phyloP scores from a whole-genome alignment of 2,888 invertebrate species.

The Resseliella maxima region DNA sequence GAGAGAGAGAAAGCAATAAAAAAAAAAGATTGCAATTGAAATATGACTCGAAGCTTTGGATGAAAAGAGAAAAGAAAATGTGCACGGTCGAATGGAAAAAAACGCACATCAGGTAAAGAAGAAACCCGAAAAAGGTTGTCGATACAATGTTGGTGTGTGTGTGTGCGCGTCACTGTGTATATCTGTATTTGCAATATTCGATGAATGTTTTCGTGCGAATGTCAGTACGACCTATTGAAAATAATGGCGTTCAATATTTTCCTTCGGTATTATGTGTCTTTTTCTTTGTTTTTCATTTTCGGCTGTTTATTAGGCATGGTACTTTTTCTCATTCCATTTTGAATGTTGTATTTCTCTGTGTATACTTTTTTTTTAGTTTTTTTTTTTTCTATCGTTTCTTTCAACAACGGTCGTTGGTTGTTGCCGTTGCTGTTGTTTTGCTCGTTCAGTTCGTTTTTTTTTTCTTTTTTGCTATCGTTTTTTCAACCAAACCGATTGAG shows the following conservation, averaged over 20 bases:
- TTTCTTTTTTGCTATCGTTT: too few relatives aligned
- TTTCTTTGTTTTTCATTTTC: neutral
- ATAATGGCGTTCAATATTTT: constrained; percentile 51
- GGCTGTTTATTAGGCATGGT: constrained; percentile 15
- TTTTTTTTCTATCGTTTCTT: neutral
- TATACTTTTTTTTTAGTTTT: neutral
- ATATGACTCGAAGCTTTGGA: neutral
- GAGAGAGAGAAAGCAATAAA: neutral
- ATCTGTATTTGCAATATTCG: neutral
- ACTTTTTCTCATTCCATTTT: neutral
- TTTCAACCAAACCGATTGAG: too few relatives aligned
- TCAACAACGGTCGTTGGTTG: neutral
- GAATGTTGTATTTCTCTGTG: neutral
- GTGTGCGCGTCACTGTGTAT: neutral
- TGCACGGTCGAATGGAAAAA: constrained; percentile 12
- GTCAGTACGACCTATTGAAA: constrained; percentile 26
- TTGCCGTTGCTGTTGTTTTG: neutral
- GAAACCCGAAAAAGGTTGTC: constrained; percentile 14
- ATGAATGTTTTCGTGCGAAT: constrained; percentile 37
- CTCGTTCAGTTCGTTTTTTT: neutral
- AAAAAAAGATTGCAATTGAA: neutral
- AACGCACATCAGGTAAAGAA: neutral
- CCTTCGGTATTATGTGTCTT: neutral
- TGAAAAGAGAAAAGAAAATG: neutral
- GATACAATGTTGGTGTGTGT: neutral